Base-by-base conservation (phyloP, 2,113 vertebrate species). In the Trogon melanurus region DNA sequence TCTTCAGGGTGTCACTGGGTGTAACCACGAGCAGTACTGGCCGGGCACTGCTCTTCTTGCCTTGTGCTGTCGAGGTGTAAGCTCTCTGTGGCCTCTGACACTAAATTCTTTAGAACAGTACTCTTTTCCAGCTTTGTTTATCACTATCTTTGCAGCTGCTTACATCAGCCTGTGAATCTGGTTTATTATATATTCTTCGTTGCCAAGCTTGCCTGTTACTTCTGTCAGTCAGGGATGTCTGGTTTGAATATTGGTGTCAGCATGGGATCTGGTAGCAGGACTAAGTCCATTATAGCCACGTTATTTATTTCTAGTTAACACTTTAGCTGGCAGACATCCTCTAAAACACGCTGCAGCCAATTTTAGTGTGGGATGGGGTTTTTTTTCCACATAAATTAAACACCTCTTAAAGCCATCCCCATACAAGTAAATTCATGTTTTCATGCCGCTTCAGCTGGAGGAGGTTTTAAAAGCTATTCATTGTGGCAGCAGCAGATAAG, bases 21-120 rank as follows among this genome's bases (percentile, higher is more conserved):
- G 79, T 38, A 76, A 74, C 44, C 51, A 11, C 2, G 0, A 13
- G 8, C 26, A 1, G 0, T 6, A 25, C 3, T 41, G 0, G 25
- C 25, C 4, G 0, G 56, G 45, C 45, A 30, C 69, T 13, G 51
- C 45, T 12, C 30, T 12, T 32, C 85, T 80, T 16, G 0, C 76
- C 54, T 57, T 9, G 3, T 79, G 69, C 44, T 71, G 36, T 13
- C 0, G 0, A 53, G 34, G 11, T 1, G 2, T 11, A 5, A 82
- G 19, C 32, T 38, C 73, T 32, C 13, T 4, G 41, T n/a, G 54
- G 38, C 51, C 51, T 47, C 73, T 11, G 13, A 20, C 13, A 2
- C 6, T 23, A 19, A 16, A 27, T 58, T 79, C 61, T 51, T 56
- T 23, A 38, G 22, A 70, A 23, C 14, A 17, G 30, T 5, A 2